phyloP scores from a whole-genome alignment of 2,113 vertebrate genomes.

The Ovis canadensis region DNA sequence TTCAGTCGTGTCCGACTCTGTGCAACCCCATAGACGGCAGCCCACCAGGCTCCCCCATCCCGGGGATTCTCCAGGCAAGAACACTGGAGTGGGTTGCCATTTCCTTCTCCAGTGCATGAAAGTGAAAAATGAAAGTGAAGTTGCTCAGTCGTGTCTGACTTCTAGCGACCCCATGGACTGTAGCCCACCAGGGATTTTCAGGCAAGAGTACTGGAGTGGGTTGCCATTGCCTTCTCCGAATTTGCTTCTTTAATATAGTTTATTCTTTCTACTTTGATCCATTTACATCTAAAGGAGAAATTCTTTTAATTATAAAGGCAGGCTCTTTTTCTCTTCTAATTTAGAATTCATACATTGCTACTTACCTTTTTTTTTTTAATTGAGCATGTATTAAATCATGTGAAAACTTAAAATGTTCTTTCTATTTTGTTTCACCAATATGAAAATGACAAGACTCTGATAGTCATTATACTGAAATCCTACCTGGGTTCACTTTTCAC shows the following conservation, averaged over 20 bases:
- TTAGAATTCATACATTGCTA: not conserved
- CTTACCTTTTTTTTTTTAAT: not conserved
- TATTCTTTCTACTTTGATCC: not conserved
- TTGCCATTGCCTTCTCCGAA: not conserved
- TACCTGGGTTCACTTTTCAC: not conserved
- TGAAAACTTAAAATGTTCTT: not conserved
- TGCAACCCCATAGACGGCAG: no score
- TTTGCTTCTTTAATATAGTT: not conserved
- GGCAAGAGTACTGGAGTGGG: no score
- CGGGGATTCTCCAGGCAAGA: no score
- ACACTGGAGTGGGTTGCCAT: no score
- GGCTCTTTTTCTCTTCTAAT: not conserved
- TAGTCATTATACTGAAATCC: not conserved
- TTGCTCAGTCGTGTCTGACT: no score
- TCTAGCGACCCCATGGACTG: no score
- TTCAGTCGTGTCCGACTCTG: no score
- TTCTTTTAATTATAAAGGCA: not conserved
- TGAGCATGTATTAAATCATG: not conserved
- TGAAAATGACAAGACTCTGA: not conserved
- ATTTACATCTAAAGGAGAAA: not conserved
- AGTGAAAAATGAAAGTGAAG: no score
- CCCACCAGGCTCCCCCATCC: no score
- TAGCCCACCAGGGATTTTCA: no score
- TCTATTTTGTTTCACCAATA: not conserved
- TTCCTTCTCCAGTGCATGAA: no score